Percentiles rank a stretch among this genome's conserved stretches.
These are phyloP conservation scores for Drosophila punjabiensis DNA, from an alignment of 1,140 invertebrate genomes.

Conservation along the genomic window DNA sequence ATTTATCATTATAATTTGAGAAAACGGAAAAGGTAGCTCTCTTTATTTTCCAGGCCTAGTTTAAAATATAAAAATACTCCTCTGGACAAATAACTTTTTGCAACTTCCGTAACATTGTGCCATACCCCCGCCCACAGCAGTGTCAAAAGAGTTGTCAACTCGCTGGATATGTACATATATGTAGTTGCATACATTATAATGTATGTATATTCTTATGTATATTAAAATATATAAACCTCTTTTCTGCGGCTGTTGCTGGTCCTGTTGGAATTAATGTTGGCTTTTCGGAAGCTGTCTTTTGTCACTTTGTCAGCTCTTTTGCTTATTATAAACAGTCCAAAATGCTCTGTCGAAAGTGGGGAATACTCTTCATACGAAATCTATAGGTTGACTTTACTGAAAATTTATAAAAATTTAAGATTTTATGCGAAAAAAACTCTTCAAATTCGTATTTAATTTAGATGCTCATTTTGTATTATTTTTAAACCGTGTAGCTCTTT, in stretches of 20 bases:
- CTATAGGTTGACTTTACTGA: not conserved
- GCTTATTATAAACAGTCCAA: conserved; percentile 8
- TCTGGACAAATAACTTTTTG: not conserved
- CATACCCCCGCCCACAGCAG: conserved; percentile 6
- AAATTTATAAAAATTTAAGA: not conserved
- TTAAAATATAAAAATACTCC: not conserved
- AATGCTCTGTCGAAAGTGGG: not conserved
- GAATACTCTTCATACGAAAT: not conserved
- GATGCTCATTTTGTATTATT: no score
- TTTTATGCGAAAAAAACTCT: not conserved
- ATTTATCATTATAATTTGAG: not conserved
- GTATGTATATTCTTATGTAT: not conserved
- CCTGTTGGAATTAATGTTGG: conserved; percentile 14
- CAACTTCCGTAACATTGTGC: conserved; percentile 19
- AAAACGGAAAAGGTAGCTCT: not conserved
- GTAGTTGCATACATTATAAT: conserved; percentile 2
- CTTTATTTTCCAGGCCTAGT: no score
- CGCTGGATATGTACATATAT: not conserved
- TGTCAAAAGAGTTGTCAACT: conserved; percentile 49
- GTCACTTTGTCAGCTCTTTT: conserved; percentile 39
- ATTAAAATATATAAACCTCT: conserved; percentile 36
- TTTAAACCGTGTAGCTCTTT: no score
- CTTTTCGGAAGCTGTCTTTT: conserved; percentile 28
- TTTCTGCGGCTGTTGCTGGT: conserved; percentile 37
- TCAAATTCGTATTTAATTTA: not conserved